Percentiles rank a stretch among this genome's conserved stretches.
phyloP scores from a whole-genome alignment of 2,797 vertebrate genomes.

The Phylloscopus collybita region DNA sequence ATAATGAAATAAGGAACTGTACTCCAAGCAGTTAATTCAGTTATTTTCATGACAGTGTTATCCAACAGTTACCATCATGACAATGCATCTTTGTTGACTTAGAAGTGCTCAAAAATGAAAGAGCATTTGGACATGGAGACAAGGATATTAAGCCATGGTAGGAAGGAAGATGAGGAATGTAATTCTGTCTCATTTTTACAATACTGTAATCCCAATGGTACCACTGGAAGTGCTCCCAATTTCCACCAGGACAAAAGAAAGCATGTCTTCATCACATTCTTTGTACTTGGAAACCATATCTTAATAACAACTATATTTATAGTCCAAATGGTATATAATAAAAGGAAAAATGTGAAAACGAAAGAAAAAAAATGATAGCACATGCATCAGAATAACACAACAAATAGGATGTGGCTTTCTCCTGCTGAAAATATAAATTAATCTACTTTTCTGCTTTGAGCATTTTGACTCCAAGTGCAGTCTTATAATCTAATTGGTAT shows the following conservation, averaged over 20 bases:
- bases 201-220: neutral
- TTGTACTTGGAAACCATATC: neutral
- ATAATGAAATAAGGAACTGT: conserved; percentile 26
- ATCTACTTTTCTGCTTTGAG: conserved; percentile 21
- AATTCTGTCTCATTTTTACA: conserved; percentile 17
- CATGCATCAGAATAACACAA: conserved; percentile 14
- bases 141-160: neutral
- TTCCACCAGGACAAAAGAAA: conserved; percentile 7
- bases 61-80: neutral
- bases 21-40: conserved; percentile 1
- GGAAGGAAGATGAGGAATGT: neutral
- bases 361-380: neutral
- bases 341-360: conserved; percentile 28
- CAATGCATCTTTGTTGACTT: conserved; percentile 2
- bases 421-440: conserved; percentile 3
- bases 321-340: neutral
- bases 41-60: conserved; percentile 17
- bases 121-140: neutral
- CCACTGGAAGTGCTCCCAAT: neutral
- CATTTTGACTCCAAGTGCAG: conserved; percentile 18
- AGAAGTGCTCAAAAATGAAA: conserved; percentile 13
- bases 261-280: neutral
- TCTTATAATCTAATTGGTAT: conserved; percentile 7
- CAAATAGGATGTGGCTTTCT: conserved; percentile 4
- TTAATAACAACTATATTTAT: neutral